Evolutionary conservation across 2,797 vertebrate genomes (phyloP), one percentile per base, ranked within the genome.

Genomic region (Peromyscus melanophrys): DNA sequence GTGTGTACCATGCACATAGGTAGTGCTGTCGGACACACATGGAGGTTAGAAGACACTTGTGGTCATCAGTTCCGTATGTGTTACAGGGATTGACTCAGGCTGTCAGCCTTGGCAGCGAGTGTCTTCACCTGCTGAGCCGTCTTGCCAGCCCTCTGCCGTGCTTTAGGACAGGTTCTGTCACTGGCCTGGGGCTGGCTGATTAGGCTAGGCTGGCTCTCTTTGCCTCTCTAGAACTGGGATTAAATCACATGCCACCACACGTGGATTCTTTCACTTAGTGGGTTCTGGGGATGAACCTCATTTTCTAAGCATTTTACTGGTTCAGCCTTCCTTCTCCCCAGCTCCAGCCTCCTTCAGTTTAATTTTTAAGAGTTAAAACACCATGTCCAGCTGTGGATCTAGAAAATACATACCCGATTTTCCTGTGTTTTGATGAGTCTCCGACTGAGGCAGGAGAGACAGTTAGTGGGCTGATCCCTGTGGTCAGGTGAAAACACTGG

Each of bases 331-430:
- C 57, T 57, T 59, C 21, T 37, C 21, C 21, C 31, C 78, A 55
- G 34, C 55, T 57, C 34, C n/a, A 61, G 21, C 46, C 3, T 78
- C 6, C n/a, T 69, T 90, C 92, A 25, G 31, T 91, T 82, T 61
- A 43, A 71, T 95, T 93, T 85, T 75, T 80, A 19, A 34, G 43
- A 81, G 37, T 96, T 65, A 37, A 43, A 14, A 90, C 55, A 55
- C 55, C 55, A 1, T 94, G 12, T 75, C 31, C 12, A 46, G 0
- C n/a, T 88, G 3, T 92, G 92, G 69, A 81, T 85, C 59, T 89
- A 37, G 14, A 55, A 55, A 17, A 17, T 55, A 55, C 55, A 14
- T 16, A 55, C 55, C 14, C 4, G 14, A 16, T 55, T 55, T 55
- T 55, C 55, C 55, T 55, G 16, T 52, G 52, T 55, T 55, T 55